Evolutionary conservation across 2,113 vertebrate genomes (phyloP).

Genomic region (Myanophis thanlyinensis): DNA sequence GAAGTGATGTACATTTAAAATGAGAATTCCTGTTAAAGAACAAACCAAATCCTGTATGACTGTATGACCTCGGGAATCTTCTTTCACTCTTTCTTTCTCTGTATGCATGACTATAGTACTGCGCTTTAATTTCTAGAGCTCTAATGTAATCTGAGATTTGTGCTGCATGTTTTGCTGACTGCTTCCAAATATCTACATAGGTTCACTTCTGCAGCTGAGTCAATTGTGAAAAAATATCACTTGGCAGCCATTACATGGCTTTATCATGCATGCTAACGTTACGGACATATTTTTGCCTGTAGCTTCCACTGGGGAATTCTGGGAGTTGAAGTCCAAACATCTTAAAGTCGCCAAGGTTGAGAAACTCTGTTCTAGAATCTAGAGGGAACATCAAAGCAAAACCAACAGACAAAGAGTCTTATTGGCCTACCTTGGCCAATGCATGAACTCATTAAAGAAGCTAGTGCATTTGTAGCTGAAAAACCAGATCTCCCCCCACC

Average conservation of each 20-base stretch:
- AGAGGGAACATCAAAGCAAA: background rate
- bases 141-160: too few relatives aligned
- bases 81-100: background rate
- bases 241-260: background rate
- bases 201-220: background rate
- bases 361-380: too few relatives aligned
- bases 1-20: background rate
- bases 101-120: background rate
- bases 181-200: background rate
- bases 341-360: too few relatives aligned
- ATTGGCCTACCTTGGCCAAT: background rate
- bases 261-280: background rate
- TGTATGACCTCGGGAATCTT: background rate
- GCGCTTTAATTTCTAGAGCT: background rate
- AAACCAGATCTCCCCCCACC: background rate
- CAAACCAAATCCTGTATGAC: background rate
- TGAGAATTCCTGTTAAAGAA: background rate
- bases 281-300: background rate
- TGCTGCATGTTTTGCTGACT: background rate
- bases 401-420: background rate
- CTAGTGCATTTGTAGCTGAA: background rate
- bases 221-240: background rate
- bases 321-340: too few relatives aligned
- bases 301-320: too few relatives aligned
- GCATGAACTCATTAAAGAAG: background rate